A percentile compares a stretch with the other conserved stretches of the same genome.
These are phyloP conservation scores for Melinaea menophilus DNA, from an alignment of 2,888 invertebrate species.

Conservation along the genomic window DNA sequence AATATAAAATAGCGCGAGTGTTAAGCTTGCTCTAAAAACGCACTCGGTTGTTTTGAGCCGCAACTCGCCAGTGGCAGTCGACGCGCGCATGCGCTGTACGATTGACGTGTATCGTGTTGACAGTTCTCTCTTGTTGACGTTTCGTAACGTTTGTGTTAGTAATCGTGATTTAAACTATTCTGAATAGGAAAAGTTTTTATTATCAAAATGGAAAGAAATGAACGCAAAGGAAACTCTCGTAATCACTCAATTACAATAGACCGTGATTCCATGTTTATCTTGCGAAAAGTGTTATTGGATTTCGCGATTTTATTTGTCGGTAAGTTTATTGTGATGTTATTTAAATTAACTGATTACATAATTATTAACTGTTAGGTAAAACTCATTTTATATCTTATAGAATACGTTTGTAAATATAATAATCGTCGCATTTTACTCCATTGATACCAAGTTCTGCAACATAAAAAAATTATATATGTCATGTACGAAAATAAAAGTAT, in stretches of 20 bases:
- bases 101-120: slow-evolving; percentile 51
- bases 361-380: not conserved
- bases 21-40: slow-evolving; percentile 1
- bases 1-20: slow-evolving; percentile 4
- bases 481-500: not conserved
- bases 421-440: not conserved
- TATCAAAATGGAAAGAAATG: slow-evolving; percentile 64
- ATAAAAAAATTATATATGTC: too few species aligned
- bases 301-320: slow-evolving; percentile 81
- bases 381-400: too few species aligned
- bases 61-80: slow-evolving; percentile 43
- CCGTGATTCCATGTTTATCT: slow-evolving; percentile 75
- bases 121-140: slow-evolving; percentile 44
- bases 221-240: slow-evolving; percentile 62
- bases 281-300: slow-evolving; percentile 83
- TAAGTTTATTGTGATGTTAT: slow-evolving; percentile 64
- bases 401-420: too few species aligned
- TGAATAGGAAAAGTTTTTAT: slow-evolving; percentile 32
- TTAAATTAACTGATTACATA: slow-evolving; percentile 1
- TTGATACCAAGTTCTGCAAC: not conserved
- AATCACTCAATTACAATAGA: slow-evolving; percentile 70
- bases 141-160: slow-evolving; percentile 53
- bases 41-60: slow-evolving; percentile 3
- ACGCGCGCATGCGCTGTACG: slow-evolving; percentile 68
- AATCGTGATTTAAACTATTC: slow-evolving; percentile 41